These are phyloP conservation scores for Dendronephthya gigantea DNA, from an alignment of 64 coral and sea anemone genomes.

Conservation along the genomic window DNA sequence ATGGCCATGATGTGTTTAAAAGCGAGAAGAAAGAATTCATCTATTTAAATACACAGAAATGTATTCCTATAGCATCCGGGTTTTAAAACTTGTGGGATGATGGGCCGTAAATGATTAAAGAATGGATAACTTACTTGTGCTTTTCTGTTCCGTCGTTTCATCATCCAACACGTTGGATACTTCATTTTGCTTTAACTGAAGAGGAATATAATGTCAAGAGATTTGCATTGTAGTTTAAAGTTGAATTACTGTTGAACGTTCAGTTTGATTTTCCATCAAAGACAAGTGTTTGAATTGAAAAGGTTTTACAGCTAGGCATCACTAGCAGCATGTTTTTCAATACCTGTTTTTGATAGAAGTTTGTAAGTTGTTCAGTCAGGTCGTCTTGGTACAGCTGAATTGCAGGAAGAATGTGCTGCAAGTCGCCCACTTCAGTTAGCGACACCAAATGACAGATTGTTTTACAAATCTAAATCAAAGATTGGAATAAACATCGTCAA, in stretches of 20 bases:
- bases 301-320: no score
- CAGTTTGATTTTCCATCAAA: no score
- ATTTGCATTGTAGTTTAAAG: no score
- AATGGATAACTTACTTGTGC: not conserved
- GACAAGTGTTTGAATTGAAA: no score
- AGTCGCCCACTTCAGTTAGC: not conserved
- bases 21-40: not conserved
- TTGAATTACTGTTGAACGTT: no score
- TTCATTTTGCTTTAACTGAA: not conserved
- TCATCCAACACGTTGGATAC: not conserved
- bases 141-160: not conserved
- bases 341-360: not conserved
- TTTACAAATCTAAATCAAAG: not conserved
- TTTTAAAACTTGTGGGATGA: no score
- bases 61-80: not conserved
- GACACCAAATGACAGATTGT: not conserved
- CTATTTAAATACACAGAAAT: not conserved
- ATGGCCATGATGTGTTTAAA: not conserved
- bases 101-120: no score
- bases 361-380: not conserved
- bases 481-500: not conserved
- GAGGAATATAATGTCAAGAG: not conserved
- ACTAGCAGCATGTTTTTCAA: no score
- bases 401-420: not conserved
- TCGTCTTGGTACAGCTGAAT: not conserved